phyloP scores from a whole-genome alignment of 2,797 vertebrate species.

The Hippopotamyrus pictus region DNA sequence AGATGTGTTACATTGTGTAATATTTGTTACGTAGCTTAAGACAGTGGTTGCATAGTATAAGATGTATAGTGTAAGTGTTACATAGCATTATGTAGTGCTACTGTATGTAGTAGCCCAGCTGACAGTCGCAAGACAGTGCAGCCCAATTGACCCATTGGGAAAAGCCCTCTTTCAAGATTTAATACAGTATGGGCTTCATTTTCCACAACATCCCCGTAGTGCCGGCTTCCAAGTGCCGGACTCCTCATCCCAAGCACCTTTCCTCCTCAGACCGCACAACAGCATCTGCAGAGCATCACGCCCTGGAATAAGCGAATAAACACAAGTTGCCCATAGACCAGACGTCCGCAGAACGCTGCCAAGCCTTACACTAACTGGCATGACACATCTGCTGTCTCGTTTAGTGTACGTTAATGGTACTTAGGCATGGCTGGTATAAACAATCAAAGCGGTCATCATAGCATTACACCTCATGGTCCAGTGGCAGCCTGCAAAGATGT shows the following conservation, averaged over 20 bases:
- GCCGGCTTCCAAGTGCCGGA: background rate
- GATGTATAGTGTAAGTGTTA: background rate
- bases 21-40: background rate
- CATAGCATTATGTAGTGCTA: background rate
- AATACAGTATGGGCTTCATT: background rate
- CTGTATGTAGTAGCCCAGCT: background rate
- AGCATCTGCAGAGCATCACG: slow-evolving; percentile 2
- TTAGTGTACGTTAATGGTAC: slow-evolving; percentile 9
- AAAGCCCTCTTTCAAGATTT: background rate
- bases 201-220: background rate
- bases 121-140: background rate
- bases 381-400: background rate
- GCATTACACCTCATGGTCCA: slow-evolving; percentile 10
- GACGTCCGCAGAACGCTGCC: background rate
- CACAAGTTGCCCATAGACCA: background rate
- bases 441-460: background rate
- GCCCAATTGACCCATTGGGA: background rate
- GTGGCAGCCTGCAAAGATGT: background rate
- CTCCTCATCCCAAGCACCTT: background rate
- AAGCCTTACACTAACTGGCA: background rate
- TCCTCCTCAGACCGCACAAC: background rate
- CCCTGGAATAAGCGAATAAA: background rate
- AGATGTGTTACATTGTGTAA: background rate
- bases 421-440: background rate
- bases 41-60: background rate